Conservation (phyloP, 2,113 vertebrate species). For the Cepphus grylle region DNA sequence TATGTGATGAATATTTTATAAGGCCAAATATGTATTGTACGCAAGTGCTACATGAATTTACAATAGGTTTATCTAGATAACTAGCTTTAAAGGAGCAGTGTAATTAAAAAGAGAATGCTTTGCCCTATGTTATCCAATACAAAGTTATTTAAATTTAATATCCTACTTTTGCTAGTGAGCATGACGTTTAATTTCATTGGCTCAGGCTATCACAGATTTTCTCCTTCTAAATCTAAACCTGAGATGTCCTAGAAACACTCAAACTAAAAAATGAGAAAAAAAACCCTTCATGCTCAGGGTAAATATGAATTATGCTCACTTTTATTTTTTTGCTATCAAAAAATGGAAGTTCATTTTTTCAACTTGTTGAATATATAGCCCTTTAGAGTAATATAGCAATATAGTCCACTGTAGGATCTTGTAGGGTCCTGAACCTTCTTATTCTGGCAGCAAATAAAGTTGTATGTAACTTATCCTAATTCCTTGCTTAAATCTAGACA, state of each 20-base stretch:
- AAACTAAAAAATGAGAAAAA: neutral
- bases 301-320: neutral
- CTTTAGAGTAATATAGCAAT: neutral
- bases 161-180: neutral
- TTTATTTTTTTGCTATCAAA: neutral
- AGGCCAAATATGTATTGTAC: neutral
- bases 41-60: neutral
- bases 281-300: neutral
- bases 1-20: neutral
- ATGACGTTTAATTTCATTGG: neutral
- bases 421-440: neutral
- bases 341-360: neutral
- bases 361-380: neutral
- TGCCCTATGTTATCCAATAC: neutral
- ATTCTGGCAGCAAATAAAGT: neutral
- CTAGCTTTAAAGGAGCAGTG: neutral
- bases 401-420: neutral
- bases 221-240: neutral
- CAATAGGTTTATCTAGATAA: neutral
- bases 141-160: neutral
- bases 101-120: neutral
- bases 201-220: neutral
- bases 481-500: neutral
- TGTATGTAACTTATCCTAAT: neutral
- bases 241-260: neutral